Evolutionary conservation across 2,797 vertebrate species (phyloP), one percentile per base, ranked within the genome.

Genomic region (Arnoldichthys spilopterus): DNA sequence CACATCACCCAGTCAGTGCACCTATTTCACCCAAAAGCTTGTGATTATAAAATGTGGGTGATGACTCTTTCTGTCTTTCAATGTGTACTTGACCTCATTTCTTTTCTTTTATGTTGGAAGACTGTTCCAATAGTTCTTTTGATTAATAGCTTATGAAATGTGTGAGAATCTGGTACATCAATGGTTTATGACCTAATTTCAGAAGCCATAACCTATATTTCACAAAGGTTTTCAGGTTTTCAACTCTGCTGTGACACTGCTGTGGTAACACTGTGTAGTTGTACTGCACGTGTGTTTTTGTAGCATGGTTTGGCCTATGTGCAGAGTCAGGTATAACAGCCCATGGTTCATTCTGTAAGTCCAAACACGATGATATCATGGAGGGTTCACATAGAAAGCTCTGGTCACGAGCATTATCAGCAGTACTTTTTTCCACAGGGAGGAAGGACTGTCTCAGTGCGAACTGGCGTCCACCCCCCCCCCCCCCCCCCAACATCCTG

Each of bases 331-430:
- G 45, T 28, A 62, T 61, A 68, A 62, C 30, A 40, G 24, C 45
- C 47, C 20, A 28, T 26, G 13, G 66, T 28, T 77, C 75, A 74
- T 76, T 76, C 26, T 20, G 13, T 0, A 74, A 75, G 58, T 75
- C 62, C 37, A 82, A 82, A 82, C 58, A 78, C 13, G 15, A 83
- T 76, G 72, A n/a, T 73, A 74, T 83, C 78, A 64, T 53, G 8
- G 0, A 66, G 72, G 13, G 54, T 68, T 74, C 34, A n/a, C 22
- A 32, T 6, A 20, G 16, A 24, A 58, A 58, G 16, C 63, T 67
- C 40, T 2, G 54, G 58, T 67, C 45, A 26, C 11, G 32, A 75
- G 70, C 22, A 45, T 74, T 61, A 72, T 76, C 81, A 66, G 68
- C 37, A 16, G 68, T 68, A 20, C n/a, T 66, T 74, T 63, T 37